Evolutionary conservation across 53 echinoderm and acorn worm species (phyloP), one percentile per base, ranked within the genome.

Genomic region (Paracentrotus lividus): DNA sequence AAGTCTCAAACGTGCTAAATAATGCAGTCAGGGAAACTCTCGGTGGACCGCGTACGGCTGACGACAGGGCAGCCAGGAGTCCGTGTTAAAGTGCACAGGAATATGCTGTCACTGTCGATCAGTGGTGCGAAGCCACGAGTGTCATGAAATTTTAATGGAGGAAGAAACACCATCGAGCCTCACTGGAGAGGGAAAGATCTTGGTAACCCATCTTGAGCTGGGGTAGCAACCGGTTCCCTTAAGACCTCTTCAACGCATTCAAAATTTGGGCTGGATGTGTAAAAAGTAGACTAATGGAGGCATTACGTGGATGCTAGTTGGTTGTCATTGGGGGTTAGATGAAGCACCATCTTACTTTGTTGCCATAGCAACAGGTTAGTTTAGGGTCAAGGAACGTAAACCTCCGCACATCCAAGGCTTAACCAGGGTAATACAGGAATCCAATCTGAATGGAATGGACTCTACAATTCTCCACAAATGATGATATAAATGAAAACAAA

Each of bases 1-100:
- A 78, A 77, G 92, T 92, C 92, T 92, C 92, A 92, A 56, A 92
- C 45, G 92, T 92, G 92, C 81, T 92, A 92, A 92, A 92, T 92
- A 92, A 92, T 92, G 92, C 92, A 92, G 92, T 53, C 44, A 42
- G 34, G 76, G 86, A 44, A 89, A 92, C 61, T 92, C 92, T 78
- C 92, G 56, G 81, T 53, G 92, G 92, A 92, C 77, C 54, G 24
- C 47, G 81, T 42, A 24, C 92, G 57, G n/a, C 36, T 57, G 77
- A 90, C 81, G 92, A 77, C n/a, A 59, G 81, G 81, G 56, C 92
- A 32, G 77, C 92, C 42, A 77, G 92, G 92, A 78, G 54, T 77
- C 78, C 58, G 92, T 15, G 58, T 92, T 42, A 78, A 92, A 92
- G 92, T 92, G 92, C 92, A 78, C 92, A 33, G 61, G 81, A 78